Base-by-base conservation (phyloP, 1,140 invertebrate species). In the Coptotermes formosanus region DNA sequence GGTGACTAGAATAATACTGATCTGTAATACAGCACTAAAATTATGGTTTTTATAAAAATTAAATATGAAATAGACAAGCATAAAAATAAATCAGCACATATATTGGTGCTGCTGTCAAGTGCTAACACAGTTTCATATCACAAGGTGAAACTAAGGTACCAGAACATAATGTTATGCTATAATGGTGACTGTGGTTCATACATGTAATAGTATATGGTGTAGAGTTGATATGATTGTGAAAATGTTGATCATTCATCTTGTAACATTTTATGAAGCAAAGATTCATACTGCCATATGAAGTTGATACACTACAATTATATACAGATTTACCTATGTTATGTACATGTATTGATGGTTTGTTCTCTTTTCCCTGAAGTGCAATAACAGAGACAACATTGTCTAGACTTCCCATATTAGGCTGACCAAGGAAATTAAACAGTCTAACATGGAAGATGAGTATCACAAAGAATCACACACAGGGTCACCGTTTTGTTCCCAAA, bases 391-490 rank as follows among this genome's bases (percentile, higher is more conserved):
- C n/a, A n/a, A 83, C 38, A 45, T 83, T 44, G 82, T 44, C 82
- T 83, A n/a, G 44, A 45, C 45, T 84, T 48, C 44, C n/a, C 83
- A 84, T 52, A 84, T 45, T 83, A 43, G 82, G 82, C 82, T 44
- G 82, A 83, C 82, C 45, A 45, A 32, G 30, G 48, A 84, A 84
- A 84, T 84, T n/a, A 84, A 32, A 84, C 48, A 84, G 83, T 84
- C 83, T n/a, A 84, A 84, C 45, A 84, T 84, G 83, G 83, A 84
- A 84, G 83, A 84, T 84, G 83, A 84, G 44, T 84, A 84, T 84
- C 83, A 84, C 83, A 84, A 84, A 84, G 21, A 84, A 84, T 84
- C 83, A 84, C 83, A 84, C 83, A 84, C 83, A 55, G 83, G 83
- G 83, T 84, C 83, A 84, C 83, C 59, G 30, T 59, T 45, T 84